Evolutionary conservation across 2,888 invertebrate species (phyloP), one percentile per base, ranked within the genome.

Genomic region (Eupithecia tripunctaria): DNA sequence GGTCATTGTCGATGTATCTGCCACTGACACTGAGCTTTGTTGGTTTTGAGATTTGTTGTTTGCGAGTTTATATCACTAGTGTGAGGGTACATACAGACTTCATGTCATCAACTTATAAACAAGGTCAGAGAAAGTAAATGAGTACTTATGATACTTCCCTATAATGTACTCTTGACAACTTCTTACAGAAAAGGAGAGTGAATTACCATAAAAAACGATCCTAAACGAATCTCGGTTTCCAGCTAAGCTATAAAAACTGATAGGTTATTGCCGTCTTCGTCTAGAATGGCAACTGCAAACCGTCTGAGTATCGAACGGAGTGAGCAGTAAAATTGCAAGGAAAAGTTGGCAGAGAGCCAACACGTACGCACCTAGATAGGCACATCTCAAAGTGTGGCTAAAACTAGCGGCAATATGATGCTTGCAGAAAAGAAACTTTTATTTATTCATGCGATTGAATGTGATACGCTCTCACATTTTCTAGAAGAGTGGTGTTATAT

Each of bases 211-310:
- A 38, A n/a, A 38, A 32, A 36, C 64, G 21, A 25, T 56, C 32
- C 21, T 32, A 36, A 63, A 63, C 29, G 36, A 63, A 86, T 85
- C 84, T 79, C 76, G 76, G 78, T 82, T 81, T 79, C 79, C 78
- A 77, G 82, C 82, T 76, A 83, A 84, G 84, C 84, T 81, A 84
- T 84, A 87, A 87, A 89, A 88, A 81, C 84, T 84, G 86, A 88
- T 89, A 91, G 89, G 88, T 91, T 92, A 91, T 91, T 91, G 88
- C 91, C 88, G 86, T 90, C 84, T 84, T 84, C 84, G 87, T 88
- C 86, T 86, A 90, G 88, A 85, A 87, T 85, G 82, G 82, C 83
- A 85, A 84, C 89, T 89, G 89, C 87, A 86, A 89, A 91, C 88
- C 85, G 86, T 88, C 86, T 82, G 81, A 80, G 86, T 87, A 88